A percentile compares a stretch with the other conserved stretches of the same genome.
Conservation (phyloP, 2,888 invertebrate species). For the Branchinecta sandiegonensis region DNA sequence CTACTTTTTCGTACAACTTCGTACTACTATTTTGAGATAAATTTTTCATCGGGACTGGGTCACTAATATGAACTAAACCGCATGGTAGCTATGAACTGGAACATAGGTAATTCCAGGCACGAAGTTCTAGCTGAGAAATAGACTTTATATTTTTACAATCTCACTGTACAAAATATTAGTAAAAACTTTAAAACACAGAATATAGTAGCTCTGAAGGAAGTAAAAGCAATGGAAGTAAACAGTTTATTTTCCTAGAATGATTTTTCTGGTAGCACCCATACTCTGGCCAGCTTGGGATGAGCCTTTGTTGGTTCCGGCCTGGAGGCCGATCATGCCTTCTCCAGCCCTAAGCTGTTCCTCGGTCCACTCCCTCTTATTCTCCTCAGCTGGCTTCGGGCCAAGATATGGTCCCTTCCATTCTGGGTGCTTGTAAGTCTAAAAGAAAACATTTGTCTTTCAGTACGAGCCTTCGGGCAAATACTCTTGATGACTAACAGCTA, state of each 20-base stretch:
- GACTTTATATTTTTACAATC: background rate
- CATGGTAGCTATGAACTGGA: too few species aligned
- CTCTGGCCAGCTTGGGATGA: conserved; percentile 14
- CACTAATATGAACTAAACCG: too few species aligned
- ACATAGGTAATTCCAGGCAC: too few species aligned
- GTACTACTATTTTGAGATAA: too few species aligned
- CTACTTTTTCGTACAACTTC: too few species aligned
- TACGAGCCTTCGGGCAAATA: too few species aligned
- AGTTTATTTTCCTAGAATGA: conserved; percentile 12
- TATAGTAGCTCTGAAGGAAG: background rate
- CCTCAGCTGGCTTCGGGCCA: conserved; percentile 73
- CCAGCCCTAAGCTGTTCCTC: conserved; percentile 69
- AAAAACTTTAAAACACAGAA: background rate
- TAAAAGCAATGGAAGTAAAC: background rate
- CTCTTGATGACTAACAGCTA: too few species aligned
- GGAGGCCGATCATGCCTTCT: conserved; percentile 66
- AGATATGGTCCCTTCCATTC: conserved; percentile 67
- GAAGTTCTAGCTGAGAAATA: background rate
- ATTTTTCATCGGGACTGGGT: too few species aligned
- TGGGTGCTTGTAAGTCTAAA: conserved; percentile 59
- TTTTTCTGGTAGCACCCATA: conserved; percentile 10
- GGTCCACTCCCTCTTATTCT: conserved; percentile 63
- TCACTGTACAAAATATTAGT: conserved; percentile 16
- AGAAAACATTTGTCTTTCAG: conserved; percentile 25
- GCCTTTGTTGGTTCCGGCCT: conserved; percentile 64